These are phyloP conservation scores for Ostrea edulis DNA, from an alignment of 1,140 invertebrate genomes.

Conservation along the genomic window DNA sequence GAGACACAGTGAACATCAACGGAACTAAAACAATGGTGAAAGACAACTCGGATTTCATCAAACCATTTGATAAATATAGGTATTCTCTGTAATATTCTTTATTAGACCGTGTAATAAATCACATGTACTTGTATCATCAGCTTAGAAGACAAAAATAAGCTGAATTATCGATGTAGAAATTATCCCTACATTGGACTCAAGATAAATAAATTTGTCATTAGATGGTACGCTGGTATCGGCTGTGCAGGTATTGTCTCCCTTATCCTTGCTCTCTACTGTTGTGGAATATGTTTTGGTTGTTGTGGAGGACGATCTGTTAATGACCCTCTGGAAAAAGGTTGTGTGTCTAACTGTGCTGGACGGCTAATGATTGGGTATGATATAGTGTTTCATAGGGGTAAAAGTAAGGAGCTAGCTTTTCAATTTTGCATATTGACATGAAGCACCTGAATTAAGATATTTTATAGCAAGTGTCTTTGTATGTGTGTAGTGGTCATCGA, in stretches of 20 bases:
- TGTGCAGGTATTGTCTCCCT: conserved; percentile 81
- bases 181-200: too few relatives aligned
- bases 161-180: too few relatives aligned
- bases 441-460: too few relatives aligned
- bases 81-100: neutral
- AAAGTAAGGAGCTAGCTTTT: too few relatives aligned
- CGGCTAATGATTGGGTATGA: conserved; percentile 60
- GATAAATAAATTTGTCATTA: conserved; percentile 28
- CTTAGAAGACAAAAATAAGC: too few relatives aligned
- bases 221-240: conserved; percentile 66
- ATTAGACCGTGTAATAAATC: neutral
- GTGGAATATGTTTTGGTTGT: conserved; percentile 90
- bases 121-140: too few relatives aligned
- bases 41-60: conserved; percentile 40
- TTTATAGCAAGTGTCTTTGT: too few relatives aligned
- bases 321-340: conserved; percentile 72
- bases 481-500: too few relatives aligned
- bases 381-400: neutral
- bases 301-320: conserved; percentile 90
- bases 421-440: too few relatives aligned
- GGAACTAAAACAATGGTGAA: conserved; percentile 49
- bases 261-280: conserved; percentile 83
- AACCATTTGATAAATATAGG: conserved; percentile 58
- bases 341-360: conserved; percentile 60
- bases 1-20: conserved; percentile 43